A percentile compares a stretch with the other conserved stretches of the same genome.
Conservation (phyloP, 2,888 invertebrate species). For the Oeneis ivallda region DNA sequence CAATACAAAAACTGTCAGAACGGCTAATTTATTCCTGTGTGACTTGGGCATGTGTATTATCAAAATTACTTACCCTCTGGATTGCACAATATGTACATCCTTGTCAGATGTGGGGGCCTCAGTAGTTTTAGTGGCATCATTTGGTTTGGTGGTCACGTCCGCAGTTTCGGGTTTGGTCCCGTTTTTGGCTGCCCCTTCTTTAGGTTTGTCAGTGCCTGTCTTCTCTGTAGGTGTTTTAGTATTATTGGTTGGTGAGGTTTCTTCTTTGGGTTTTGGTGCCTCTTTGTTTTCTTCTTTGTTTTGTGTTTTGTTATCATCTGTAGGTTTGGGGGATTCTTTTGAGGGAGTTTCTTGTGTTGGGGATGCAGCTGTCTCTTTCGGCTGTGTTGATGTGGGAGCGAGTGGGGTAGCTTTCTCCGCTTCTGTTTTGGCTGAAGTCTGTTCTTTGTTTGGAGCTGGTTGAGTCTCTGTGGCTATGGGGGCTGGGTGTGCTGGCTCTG, state of each 20-base stretch:
- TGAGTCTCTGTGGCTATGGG: neutral
- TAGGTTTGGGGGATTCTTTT: constrained; percentile 25
- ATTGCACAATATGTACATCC: constrained; percentile 46
- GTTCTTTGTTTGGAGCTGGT: constrained; percentile 11
- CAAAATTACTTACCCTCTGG: constrained; percentile 64
- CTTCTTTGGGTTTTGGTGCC: constrained; percentile 24
- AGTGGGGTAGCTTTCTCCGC: neutral
- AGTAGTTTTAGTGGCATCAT: constrained; percentile 44
- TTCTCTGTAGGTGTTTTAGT: constrained; percentile 23
- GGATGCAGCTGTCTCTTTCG: constrained; percentile 1
- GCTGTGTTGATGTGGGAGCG: neutral
- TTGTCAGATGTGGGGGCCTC: constrained; percentile 44
- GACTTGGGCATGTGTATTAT: too few relatives aligned
- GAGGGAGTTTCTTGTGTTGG: constrained; percentile 23
- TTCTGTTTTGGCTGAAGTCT: neutral
- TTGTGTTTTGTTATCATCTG: constrained; percentile 38
- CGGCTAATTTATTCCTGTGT: too few relatives aligned
- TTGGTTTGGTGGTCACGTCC: constrained; percentile 40
- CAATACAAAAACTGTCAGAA: too few relatives aligned
- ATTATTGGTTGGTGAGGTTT: constrained; percentile 20
- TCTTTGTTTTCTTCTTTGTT: constrained; percentile 40
- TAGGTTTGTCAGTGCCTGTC: constrained; percentile 37
- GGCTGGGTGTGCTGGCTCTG: neutral
- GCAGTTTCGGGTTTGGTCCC: constrained; percentile 40
- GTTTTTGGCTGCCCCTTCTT: constrained; percentile 36